Conservation (phyloP, 2,113 vertebrate species). For the Puma concolor region DNA sequence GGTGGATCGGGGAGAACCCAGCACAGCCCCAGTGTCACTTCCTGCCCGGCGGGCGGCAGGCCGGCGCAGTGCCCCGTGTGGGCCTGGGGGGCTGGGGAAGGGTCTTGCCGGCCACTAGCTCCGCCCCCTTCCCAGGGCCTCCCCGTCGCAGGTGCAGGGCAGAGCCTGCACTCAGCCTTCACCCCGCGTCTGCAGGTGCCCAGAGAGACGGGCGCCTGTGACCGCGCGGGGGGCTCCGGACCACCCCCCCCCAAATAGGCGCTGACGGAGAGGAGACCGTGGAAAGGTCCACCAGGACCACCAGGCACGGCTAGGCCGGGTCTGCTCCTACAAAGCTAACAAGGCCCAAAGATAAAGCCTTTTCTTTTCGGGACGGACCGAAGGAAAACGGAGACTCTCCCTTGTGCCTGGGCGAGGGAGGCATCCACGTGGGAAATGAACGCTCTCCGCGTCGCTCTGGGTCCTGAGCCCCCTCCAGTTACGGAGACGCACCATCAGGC, state of each 20-base stretch:
- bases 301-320: accelerated
- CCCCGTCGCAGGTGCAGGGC: neutral
- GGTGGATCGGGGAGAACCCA: accelerated
- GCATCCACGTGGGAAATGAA: accelerated
- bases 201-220: accelerated
- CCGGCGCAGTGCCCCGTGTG: accelerated
- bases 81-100: neutral
- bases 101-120: too few relatives aligned
- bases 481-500: accelerated
- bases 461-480: accelerated
- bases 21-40: accelerated
- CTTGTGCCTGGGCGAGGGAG: accelerated
- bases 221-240: neutral
- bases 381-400: accelerated
- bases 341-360: accelerated
- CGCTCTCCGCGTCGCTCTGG: accelerated
- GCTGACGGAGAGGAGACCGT: neutral
- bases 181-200: accelerated
- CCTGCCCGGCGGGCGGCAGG: accelerated
- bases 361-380: neutral
- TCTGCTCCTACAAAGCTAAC: accelerated
- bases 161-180: neutral
- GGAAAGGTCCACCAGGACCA: accelerated
- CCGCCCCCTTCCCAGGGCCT: neutral
- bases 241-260: too few relatives aligned